These are phyloP conservation scores for Trilocha varians DNA, from an alignment of 2,888 invertebrate genomes.

Conservation along the genomic window DNA sequence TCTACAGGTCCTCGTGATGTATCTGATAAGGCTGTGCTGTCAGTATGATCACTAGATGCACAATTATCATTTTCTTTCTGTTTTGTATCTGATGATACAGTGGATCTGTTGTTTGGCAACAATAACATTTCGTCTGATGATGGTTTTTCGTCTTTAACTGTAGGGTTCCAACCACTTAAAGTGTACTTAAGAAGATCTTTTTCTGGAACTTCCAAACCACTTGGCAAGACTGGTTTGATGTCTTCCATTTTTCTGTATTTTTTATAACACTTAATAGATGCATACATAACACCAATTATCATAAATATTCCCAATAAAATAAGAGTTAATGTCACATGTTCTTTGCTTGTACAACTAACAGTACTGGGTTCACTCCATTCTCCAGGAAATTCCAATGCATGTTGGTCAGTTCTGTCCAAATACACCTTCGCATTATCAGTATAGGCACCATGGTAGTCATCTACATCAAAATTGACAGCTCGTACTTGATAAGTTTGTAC, in stretches of 20 bases:
- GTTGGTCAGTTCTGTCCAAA: constrained; percentile 22
- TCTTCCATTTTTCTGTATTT: constrained; percentile 77
- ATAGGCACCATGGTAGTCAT: constrained; percentile 39
- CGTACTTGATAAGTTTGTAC: constrained; percentile 53
- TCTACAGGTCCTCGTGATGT: constrained; percentile 45
- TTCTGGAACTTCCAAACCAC: constrained; percentile 70
- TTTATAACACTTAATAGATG: constrained; percentile 68
- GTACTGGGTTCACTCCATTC: constrained; percentile 52
- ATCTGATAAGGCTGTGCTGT: constrained; percentile 63
- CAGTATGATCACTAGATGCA: constrained; percentile 58
- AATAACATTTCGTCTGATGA: constrained; percentile 62
- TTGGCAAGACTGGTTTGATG: constrained; percentile 78
- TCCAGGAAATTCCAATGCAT: constrained; percentile 32
- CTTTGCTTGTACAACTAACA: constrained; percentile 41
- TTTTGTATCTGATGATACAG: constrained; percentile 43
- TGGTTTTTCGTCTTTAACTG: constrained; percentile 58
- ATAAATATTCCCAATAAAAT: constrained; percentile 44
- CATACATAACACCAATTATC: constrained; percentile 40
- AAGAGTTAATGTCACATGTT: constrained; percentile 42
- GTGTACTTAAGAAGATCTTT: constrained; percentile 58
- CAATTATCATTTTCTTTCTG: constrained; percentile 50
- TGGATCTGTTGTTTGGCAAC: constrained; percentile 48
- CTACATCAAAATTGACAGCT: constrained; percentile 54
- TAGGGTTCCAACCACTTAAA: constrained; percentile 51
- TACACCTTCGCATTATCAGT: constrained; percentile 30